Evolutionary conservation across 2,113 vertebrate species (phyloP).

Genomic region (Lates calcarifer): DNA sequence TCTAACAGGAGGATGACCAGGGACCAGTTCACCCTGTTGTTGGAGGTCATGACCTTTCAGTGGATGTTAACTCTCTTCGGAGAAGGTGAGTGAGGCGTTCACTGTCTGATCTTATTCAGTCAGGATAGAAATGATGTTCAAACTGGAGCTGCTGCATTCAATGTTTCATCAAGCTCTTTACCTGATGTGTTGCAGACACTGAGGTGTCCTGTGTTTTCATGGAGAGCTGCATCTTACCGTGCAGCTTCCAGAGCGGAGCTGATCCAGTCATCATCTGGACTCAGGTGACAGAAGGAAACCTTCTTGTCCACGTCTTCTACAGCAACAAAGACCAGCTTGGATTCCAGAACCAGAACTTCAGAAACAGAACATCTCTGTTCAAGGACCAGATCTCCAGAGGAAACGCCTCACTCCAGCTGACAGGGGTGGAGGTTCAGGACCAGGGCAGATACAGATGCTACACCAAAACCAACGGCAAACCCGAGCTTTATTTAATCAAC

Average conservation of each 20-base stretch:
- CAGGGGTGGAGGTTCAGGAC: constrained; percentile 57
- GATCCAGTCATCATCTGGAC: constrained; percentile 81
- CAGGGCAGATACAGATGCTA: constrained; percentile 77
- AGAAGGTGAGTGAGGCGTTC: no score
- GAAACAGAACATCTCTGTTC: constrained; percentile 78
- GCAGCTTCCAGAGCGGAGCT: constrained; percentile 37
- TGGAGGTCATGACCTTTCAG: no score
- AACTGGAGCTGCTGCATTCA: no score
- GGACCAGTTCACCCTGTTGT: no score
- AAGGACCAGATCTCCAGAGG: constrained; percentile 57
- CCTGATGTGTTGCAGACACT: constrained; percentile 26
- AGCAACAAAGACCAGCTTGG: constrained; percentile 46
- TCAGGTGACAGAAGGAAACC: fast-evolving
- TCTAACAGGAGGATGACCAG: no score
- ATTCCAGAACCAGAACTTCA: constrained; percentile 55
- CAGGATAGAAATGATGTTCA: no score
- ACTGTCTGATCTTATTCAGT: no score
- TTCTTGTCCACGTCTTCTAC: constrained; percentile 77
- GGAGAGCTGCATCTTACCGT: constrained; percentile 77
- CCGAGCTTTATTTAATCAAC: constrained; percentile 7
- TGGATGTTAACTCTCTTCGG: no score
- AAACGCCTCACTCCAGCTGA: no score
- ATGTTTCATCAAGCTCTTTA: no score
- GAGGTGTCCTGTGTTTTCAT: no score
- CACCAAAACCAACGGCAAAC: constrained; percentile 9